Evolutionary conservation across 2,113 vertebrate genomes (phyloP).

Genomic region (Amphilophus citrinellus): DNA sequence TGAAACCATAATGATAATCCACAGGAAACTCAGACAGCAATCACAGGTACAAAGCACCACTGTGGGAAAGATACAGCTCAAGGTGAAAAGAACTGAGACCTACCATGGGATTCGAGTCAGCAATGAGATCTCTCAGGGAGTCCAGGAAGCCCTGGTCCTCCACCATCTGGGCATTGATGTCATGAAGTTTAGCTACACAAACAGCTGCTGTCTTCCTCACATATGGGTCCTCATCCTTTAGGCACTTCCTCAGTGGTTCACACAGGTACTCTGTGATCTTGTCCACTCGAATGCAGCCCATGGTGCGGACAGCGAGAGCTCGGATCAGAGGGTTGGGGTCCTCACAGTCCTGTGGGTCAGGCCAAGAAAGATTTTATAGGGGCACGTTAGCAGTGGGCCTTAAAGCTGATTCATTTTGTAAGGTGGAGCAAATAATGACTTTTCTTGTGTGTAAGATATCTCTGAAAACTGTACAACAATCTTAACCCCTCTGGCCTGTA

Average conservation of each 20-base stretch:
- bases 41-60: background rate
- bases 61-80: accelerated
- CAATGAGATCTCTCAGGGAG: constrained; percentile 95
- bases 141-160: constrained; percentile 99
- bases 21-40: background rate
- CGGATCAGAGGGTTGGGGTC: constrained; percentile 98
- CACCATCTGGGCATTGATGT: constrained; percentile 99
- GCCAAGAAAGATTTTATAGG: background rate
- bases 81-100: background rate
- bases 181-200: constrained; percentile 97
- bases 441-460: background rate
- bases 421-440: background rate
- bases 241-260: constrained; percentile 96
- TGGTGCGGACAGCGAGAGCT: constrained; percentile 96
- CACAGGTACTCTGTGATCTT: constrained; percentile 99
- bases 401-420: background rate
- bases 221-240: constrained; percentile 98
- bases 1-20: background rate
- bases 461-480: background rate
- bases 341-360: constrained; percentile 90
- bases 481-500: background rate
- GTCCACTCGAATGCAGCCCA: constrained; percentile 98
- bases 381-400: too few species aligned
- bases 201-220: constrained; percentile 98
- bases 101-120: constrained; percentile 99